Evolutionary conservation across 2,888 invertebrate species (phyloP).

Genomic region (Pecten maximus): DNA sequence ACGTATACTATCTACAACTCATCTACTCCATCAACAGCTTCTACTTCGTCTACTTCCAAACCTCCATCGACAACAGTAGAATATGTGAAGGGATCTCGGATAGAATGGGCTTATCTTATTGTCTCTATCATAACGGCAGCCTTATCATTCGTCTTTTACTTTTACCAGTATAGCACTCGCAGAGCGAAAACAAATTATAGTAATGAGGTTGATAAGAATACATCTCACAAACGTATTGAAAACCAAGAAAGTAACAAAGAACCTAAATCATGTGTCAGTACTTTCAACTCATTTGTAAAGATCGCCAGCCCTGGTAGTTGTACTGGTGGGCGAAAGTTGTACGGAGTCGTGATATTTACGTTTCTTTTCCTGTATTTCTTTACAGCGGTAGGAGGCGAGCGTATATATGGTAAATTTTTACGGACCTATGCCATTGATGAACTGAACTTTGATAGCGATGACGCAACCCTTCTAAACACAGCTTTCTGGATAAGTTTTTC

Average conservation of each 20-base stretch:
- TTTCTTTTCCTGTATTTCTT: conserved; percentile 67
- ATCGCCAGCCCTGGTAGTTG: conserved; percentile 67
- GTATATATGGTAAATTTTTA: conserved; percentile 70
- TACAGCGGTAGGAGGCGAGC: conserved; percentile 68
- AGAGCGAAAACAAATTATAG: conserved; percentile 33
- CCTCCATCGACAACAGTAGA: conserved; percentile 36
- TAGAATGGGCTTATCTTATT: conserved; percentile 66
- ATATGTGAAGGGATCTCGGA: conserved; percentile 61
- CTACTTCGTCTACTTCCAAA: not conserved
- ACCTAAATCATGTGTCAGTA: not conserved
- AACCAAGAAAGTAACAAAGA: not conserved
- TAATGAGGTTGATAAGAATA: conserved; percentile 6
- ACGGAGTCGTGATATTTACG: conserved; percentile 61
- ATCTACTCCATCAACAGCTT: not conserved
- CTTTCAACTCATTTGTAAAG: conserved; percentile 39
- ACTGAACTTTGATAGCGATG: conserved; percentile 61
- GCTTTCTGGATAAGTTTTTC: conserved; percentile 72
- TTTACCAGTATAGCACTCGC: conserved; percentile 55
- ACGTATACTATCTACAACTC: not conserved
- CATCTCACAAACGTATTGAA: not conserved
- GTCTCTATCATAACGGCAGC: conserved; percentile 56
- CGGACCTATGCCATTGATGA: conserved; percentile 70
- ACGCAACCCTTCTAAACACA: conserved; percentile 68
- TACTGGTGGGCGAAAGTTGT: conserved; percentile 61
- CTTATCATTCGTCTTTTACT: conserved; percentile 60